Base-by-base conservation (phyloP, 2,888 invertebrate genomes). In the Eupithecia centaureata region DNA sequence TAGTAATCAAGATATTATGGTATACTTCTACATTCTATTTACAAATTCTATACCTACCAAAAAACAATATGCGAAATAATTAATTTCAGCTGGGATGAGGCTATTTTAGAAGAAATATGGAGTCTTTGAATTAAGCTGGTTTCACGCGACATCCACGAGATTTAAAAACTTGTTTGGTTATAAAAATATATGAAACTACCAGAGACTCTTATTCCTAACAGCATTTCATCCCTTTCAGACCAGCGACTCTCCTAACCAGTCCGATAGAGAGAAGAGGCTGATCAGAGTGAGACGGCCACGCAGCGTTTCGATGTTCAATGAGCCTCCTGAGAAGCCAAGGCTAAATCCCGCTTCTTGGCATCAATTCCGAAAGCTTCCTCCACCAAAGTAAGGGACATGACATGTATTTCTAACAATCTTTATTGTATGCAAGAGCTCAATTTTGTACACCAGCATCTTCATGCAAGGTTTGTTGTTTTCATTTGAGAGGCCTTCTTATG, bases 311-410 rank as follows among this genome's bases (percentile, higher is more conserved):
- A 86, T 94, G 87, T 88, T 92, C 67, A 90, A 88, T 70, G 91
- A 92, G 74, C 82, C 88, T 42, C 81, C 83, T 61, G 89, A 88
- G 67, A 92, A 89, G 78, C 83, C 86, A 38, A 90, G 85, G 80
- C 78, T 92, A 59, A 92, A 90, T 47, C 92, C 92, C 30, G 90
- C 93, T 28, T 92, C 92, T 15, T 94, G 94, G 94, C 94, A 94
- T 82, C 91, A 92, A 72, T 93, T 93, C 71, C 84, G 85, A 76
- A 81, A 88, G 73, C 84, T 94, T 73, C 93, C 92, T 51, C 90
- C 92, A 65, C 86, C 93, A 61, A 94, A 93, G 94, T 94, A 87
- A 76, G 69, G 54, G 4, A 32, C n/a, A 18, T 58, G 4, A 32
- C n/a, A 18, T 10, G 10, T 47, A 47, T 42, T 42, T 42, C 18